Base-by-base conservation (phyloP, 2,797 vertebrate species). In the Euthynnus affinis region DNA sequence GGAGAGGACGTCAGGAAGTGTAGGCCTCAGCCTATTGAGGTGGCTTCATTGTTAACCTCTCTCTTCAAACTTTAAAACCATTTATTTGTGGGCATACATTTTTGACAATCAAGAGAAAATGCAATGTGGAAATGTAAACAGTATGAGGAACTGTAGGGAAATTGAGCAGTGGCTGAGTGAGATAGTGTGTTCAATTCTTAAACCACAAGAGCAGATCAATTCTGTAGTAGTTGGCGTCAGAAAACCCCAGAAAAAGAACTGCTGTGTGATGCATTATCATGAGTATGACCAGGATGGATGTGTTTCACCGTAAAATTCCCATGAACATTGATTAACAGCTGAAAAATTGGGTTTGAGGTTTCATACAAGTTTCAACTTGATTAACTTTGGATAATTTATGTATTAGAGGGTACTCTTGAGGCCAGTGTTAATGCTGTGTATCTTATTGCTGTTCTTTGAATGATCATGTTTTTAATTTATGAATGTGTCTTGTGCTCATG, bases 321-420 rank as follows among this genome's bases (percentile, higher is more conserved):
- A 63, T 68, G 78, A 83, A 85, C 74, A 85, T 82, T 48, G 60
- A 87, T 79, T 81, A 81, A 77, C 20, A 73, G 60, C 37, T 77
- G 57, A 87, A 85, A 77, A 81, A 87, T 73, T 75, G 58, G 68
- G 66, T 80, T 71, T 73, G 64, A 68, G 76, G 58, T 76, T 85
- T 83, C 53, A 81, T 60, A 63, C 64, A 61, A 83, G 71, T 83
- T 85, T 80, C 48, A 78, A 70, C 57, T 69, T 88, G 66, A 87
- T 88, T 87, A 83, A 85, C 67, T 76, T 75, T 73, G 73, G 46
- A 62, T 78, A 80, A 84, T 82, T 61, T 65, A 82, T 66, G 58
- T 62, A 65, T 74, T 60, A 15, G 59, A 84, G 64, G 65, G 61
- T 25, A 70, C 71, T 78, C 67, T 82, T 40, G 56, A 78, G 65